These are phyloP conservation scores for Raja brachyura DNA, from an alignment of 2,113 vertebrate genomes.

Conservation along the genomic window DNA sequence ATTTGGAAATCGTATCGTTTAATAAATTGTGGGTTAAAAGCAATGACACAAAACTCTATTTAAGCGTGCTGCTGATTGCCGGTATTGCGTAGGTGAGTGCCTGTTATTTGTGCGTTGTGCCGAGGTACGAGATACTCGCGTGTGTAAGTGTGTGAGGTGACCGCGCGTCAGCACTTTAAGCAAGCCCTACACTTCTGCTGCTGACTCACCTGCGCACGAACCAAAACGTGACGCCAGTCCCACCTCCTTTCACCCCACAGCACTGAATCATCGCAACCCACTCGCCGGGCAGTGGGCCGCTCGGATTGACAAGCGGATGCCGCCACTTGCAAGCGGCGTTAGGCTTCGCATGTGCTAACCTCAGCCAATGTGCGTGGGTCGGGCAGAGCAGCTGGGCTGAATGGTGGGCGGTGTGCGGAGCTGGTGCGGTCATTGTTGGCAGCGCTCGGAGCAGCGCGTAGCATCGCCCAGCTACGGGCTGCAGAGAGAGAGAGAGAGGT, in stretches of 20 bases:
- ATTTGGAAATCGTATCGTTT: neutral
- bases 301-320: neutral
- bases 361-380: neutral
- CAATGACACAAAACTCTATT: neutral
- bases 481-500: neutral
- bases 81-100: neutral
- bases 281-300: neutral
- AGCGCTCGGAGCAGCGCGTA: no score
- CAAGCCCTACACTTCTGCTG: neutral
- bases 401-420: neutral
- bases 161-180: conserved; percentile 23
- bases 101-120: neutral
- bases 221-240: neutral
- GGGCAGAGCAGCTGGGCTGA: neutral
- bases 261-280: conserved; percentile 18
- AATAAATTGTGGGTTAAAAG: conserved; percentile 7
- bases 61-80: neutral
- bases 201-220: conserved; percentile 28
- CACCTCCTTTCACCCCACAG: neutral
- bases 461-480: neutral
- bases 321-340: neutral
- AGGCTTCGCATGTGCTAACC: neutral
- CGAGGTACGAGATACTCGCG: neutral
- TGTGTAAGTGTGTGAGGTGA: neutral
- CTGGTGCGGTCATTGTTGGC: neutral